Evolutionary conservation across 2,113 vertebrate species (phyloP).

Genomic region (Forbesichthys papilliferus): DNA sequence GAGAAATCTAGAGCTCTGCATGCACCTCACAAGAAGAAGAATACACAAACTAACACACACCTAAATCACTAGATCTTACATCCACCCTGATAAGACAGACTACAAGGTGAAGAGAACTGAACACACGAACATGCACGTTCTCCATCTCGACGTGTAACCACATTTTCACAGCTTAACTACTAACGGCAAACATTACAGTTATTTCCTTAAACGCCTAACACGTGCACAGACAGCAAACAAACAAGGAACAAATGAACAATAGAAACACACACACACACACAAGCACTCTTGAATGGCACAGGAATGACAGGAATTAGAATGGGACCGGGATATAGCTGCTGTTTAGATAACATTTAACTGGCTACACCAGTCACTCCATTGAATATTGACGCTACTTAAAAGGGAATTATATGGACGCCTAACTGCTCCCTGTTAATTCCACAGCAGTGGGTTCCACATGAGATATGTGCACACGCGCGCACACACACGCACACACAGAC

Average conservation of each 20-base stretch:
- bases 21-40: no score
- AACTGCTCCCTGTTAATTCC: constrained; percentile 26
- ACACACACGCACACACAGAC: constrained; percentile 18
- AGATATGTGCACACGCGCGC: constrained; percentile 3
- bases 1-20: no score
- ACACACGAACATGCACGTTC: background rate
- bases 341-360: constrained; percentile 53
- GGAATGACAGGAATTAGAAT: constrained; percentile 13
- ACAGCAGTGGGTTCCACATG: constrained; percentile 3
- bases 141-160: background rate
- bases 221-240: background rate
- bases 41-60: no score
- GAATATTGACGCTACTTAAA: constrained; percentile 23
- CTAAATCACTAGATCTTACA: no score
- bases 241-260: background rate
- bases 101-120: constrained; percentile 8
- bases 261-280: background rate
- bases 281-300: background rate
- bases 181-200: background rate
- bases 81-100: no score
- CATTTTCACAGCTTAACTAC: constrained; percentile 1
- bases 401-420: constrained; percentile 27
- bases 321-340: constrained; percentile 25
- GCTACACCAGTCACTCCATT: constrained; percentile 28
- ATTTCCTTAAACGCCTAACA: constrained; percentile 12